A percentile compares a stretch with the other conserved stretches of the same genome.
Conservation (phyloP, 2,888 invertebrate genomes). For the Spatulosminthurus flaviceps region DNA sequence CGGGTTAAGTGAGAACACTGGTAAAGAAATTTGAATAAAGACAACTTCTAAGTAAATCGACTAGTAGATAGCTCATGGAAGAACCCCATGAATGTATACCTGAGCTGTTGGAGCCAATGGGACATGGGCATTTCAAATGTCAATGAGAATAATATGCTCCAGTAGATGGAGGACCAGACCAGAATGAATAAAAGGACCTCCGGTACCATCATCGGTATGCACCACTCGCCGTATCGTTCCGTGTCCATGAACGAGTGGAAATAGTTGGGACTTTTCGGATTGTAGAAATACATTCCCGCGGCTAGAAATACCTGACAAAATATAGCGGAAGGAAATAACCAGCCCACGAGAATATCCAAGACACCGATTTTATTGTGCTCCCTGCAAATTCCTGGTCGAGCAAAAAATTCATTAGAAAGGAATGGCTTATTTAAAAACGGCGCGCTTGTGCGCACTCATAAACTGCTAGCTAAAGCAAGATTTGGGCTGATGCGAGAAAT, state of each 20-base stretch:
- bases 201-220: background rate
- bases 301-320: background rate
- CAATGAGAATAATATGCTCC: background rate
- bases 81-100: too few species aligned
- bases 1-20: too few species aligned
- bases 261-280: slow-evolving; percentile 22
- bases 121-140: background rate
- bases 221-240: background rate
- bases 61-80: background rate
- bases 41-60: too few species aligned
- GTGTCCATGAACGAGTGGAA: background rate
- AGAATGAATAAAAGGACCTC: background rate
- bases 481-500: too few species aligned
- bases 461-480: too few species aligned
- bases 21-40: too few species aligned
- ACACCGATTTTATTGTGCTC: background rate
- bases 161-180: background rate
- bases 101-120: background rate
- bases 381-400: too few species aligned
- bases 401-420: too few species aligned
- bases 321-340: background rate
- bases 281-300: background rate
- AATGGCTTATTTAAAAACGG: too few species aligned
- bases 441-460: too few species aligned
- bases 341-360: background rate